Conservation (phyloP, 2,888 invertebrate genomes). For the Macrophya alboannulata region DNA sequence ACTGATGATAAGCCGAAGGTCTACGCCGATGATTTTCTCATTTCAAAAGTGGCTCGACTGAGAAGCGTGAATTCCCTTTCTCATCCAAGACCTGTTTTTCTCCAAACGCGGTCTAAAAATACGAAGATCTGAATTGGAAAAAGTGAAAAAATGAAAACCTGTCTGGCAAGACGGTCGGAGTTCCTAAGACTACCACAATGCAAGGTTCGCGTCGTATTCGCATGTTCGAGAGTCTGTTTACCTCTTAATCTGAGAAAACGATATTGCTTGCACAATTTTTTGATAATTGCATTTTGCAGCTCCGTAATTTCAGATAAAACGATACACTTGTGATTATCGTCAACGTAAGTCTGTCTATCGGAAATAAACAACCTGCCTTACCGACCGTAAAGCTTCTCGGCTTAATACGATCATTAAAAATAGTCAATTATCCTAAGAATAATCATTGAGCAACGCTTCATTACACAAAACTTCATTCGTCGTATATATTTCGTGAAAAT, state of each 20-base stretch:
- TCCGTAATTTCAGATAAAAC: not conserved
- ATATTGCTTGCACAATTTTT: constrained; percentile 16
- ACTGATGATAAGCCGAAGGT: not conserved
- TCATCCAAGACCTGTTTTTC: constrained; percentile 48
- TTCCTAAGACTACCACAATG: constrained; percentile 23
- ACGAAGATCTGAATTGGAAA: constrained; percentile 59
- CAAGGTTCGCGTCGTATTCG: constrained; percentile 25
- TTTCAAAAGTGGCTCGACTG: constrained; percentile 11
- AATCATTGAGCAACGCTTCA: not conserved
- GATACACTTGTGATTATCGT: not conserved
- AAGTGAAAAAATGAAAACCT: constrained; percentile 55
- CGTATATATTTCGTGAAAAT: not conserved
- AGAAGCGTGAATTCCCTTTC: constrained; percentile 31
- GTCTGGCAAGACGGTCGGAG: constrained; percentile 37
- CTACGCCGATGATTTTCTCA: constrained; percentile 13
- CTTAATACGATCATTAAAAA: not conserved
- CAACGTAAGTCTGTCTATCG: not conserved
- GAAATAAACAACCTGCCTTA: not conserved
- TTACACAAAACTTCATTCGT: not conserved
- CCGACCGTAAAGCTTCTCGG: not conserved
- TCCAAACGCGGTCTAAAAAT: constrained; percentile 63
- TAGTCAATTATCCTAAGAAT: not conserved
- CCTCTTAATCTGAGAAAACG: constrained; percentile 10
- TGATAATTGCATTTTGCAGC: not conserved
- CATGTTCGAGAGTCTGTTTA: not conserved